Conservation (phyloP, 2,113 vertebrate genomes). For the Aldabrachelys gigantea region DNA sequence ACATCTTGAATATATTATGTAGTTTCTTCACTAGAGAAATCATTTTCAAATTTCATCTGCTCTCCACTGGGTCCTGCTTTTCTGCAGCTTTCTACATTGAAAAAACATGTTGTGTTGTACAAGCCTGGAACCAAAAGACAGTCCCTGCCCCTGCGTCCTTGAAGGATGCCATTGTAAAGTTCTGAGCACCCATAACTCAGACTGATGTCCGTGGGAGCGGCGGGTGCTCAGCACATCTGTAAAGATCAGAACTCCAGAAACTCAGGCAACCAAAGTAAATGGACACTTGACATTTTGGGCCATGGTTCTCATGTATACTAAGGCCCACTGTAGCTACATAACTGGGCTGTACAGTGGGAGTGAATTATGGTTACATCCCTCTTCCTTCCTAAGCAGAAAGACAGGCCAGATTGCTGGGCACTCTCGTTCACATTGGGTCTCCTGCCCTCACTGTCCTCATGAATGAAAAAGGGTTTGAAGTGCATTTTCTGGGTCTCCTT, state of each 20-base stretch:
- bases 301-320: not conserved
- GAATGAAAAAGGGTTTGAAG: not conserved
- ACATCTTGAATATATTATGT: conserved; percentile 76
- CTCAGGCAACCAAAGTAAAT: not conserved
- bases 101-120: too few species aligned
- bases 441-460: too few species aligned
- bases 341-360: not conserved
- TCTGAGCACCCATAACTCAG: not conserved
- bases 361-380: not conserved
- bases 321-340: not conserved
- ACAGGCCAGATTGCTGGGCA: not conserved
- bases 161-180: too few species aligned
- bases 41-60: conserved; percentile 60
- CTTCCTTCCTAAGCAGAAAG: not conserved
- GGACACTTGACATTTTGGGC: not conserved
- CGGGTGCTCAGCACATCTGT: not conserved
- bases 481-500: not conserved
- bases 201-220: not conserved
- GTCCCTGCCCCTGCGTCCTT: not conserved
- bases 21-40: conserved; percentile 64
- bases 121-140: too few species aligned
- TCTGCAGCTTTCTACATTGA: not conserved
- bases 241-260: not conserved
- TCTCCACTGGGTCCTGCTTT: conserved; percentile 18
- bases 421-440: not conserved